Percentiles rank a stretch among this genome's conserved stretches.
Evolutionary conservation across 2,113 vertebrate species (phyloP).

Genomic region (Brevimyrus niger): DNA sequence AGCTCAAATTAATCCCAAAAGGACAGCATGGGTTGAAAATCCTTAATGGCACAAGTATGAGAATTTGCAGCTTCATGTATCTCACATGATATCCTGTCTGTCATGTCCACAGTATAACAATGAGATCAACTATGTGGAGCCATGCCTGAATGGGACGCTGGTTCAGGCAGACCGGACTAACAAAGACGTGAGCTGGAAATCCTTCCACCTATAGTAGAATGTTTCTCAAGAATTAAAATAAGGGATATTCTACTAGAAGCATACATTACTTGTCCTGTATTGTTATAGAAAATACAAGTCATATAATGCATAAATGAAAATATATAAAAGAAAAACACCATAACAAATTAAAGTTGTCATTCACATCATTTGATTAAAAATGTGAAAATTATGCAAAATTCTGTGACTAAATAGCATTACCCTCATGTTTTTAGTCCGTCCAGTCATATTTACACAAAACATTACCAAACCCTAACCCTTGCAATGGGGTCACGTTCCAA

Average conservation of each 20-base stretch:
- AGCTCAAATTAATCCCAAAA: background rate
- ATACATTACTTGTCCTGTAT: background rate
- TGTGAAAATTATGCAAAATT: too few relatives aligned
- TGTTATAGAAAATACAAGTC: background rate
- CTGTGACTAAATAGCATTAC: too few relatives aligned
- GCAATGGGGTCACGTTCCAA: too few relatives aligned
- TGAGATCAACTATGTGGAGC: slow-evolving; percentile 92
- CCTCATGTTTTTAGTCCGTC: too few relatives aligned
- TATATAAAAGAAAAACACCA: background rate
- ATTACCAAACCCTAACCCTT: too few relatives aligned
- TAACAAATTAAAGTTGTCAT: too few relatives aligned
- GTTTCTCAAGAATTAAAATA: background rate
- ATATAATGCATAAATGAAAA: background rate
- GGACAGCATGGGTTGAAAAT: background rate
- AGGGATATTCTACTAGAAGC: background rate
- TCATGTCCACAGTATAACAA: slow-evolving; percentile 81
- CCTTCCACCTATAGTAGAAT: background rate
- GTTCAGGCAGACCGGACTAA: slow-evolving; percentile 93
- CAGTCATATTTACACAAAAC: too few relatives aligned
- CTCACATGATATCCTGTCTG: background rate
- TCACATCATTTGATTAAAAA: too few relatives aligned
- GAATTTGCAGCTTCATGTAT: background rate
- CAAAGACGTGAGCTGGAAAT: slow-evolving; percentile 77
- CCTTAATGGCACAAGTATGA: background rate
- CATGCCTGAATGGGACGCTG: slow-evolving; percentile 91